phyloP scores from a whole-genome alignment of 64 coral and sea anemone species.

The Trachythela sp. region DNA sequence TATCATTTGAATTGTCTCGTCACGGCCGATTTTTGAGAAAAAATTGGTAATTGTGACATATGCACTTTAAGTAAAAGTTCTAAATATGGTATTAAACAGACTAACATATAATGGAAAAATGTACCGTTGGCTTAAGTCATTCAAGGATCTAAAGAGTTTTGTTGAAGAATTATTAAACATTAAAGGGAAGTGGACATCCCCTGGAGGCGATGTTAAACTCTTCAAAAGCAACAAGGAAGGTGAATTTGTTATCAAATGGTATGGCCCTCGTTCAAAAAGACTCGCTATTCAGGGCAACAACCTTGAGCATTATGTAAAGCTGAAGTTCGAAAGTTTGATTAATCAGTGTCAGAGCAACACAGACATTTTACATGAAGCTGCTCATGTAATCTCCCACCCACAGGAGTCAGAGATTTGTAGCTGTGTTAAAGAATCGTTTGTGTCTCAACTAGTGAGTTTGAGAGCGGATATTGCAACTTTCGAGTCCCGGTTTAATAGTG shows the following conservation, averaged over 20 bases:
- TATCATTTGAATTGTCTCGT: too few species aligned
- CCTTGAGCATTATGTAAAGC: neutral
- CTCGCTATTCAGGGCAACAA: neutral
- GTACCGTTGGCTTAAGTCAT: neutral
- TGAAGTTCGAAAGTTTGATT: slow-evolving; percentile 12
- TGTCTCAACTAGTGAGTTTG: neutral
- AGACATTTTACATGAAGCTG: neutral
- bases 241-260: slow-evolving; percentile 3
- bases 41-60: too few species aligned
- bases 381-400: neutral
- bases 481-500: neutral
- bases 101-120: neutral
- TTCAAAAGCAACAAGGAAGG: neutral
- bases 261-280: neutral
- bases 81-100: neutral
- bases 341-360: neutral
- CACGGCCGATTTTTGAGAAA: too few species aligned
- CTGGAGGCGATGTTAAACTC: neutral
- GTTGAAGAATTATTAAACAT: neutral
- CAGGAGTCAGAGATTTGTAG: neutral
- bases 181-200: neutral
- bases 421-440: neutral
- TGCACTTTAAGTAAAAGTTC: too few species aligned
- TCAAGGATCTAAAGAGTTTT: neutral
- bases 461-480: neutral